Base-by-base conservation (phyloP, 2,113 vertebrate genomes). In the Solea senegalensis region DNA sequence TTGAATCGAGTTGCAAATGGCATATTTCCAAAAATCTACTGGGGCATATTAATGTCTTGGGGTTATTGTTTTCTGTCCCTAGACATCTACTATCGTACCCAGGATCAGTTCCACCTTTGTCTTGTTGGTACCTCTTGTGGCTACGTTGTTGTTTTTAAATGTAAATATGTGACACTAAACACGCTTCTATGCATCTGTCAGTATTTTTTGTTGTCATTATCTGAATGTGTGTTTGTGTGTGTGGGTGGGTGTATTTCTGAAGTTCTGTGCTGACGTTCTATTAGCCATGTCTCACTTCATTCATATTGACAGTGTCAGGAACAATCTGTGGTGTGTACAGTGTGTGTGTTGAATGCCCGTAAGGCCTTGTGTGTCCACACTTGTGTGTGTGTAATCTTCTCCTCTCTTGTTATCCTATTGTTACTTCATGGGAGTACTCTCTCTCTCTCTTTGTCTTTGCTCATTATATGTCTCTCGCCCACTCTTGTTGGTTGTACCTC, bases 311-410 rank as follows among this genome's bases (percentile, higher is more conserved):
- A 49, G 51, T 10, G 54, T 54, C 8, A 39, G 53, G 59, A 52
- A 65, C 48, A 39, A 26, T 16, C 34, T 65, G 5, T 21, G 10
- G 9, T 45, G 48, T 62, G 43, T 2, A 45, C 41, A 27, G 65
- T 39, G 28, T 63, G 14, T 3, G 68, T 79, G 63, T 41, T 43
- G 34, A 62, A 40, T 53, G 15, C 58, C 53, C 39, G 49, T n/a
- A 40, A 46, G 65, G 51, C 44, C 3, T n/a, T 16, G 14, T 51
- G 16, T 61, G 61, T 78, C 58, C 68, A 78, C 72, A 34, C 69
- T 69, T 85, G 76, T 74, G 50, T 70, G n/a, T n/a, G 70, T 85
- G 63, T 80, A 69, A 72, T 80, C 58, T 43, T 70, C 63, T 15
- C 43, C 55, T 46, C 59, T 16, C 45, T 60, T 11, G 58, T 59